A percentile compares a stretch with the other conserved stretches of the same genome.
Conservation (phyloP, 1,140 invertebrate species). For the Diprion similis region DNA sequence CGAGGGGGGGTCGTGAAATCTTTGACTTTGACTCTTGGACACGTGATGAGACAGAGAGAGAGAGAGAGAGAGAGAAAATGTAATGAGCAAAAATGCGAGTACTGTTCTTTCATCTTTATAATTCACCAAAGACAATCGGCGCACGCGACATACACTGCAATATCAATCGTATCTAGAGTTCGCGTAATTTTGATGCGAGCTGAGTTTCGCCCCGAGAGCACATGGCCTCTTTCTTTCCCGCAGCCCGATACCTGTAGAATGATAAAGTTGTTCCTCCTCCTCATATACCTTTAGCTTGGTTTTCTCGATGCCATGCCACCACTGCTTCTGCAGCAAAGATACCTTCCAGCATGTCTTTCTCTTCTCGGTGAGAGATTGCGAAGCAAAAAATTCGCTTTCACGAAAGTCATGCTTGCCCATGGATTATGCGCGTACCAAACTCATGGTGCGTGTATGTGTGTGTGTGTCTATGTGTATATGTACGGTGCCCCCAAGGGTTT, state of each 20-base stretch:
- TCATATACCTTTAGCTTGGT: no score
- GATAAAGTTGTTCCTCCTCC: no score
- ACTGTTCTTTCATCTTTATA: not conserved
- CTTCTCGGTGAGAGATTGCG: not conserved
- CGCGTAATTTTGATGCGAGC: not conserved
- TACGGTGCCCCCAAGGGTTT: not conserved
- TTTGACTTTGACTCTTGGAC: no score
- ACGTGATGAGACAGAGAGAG: not conserved
- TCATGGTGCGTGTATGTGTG: not conserved
- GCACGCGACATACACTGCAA: no score
- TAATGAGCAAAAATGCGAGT: no score
- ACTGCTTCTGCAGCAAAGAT: not conserved
- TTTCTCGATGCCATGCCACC: no score
- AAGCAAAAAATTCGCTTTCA: slow-evolving; percentile 43
- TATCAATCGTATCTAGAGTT: no score
- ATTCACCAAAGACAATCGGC: no score
- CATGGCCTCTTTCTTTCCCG: not conserved
- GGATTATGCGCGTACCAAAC: no score
- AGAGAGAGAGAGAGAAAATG: not conserved
- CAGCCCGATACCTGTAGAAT: no score
- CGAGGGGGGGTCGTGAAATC: no score
- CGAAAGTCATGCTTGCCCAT: slow-evolving; percentile 30
- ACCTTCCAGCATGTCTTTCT: not conserved
- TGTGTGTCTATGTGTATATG: no score
- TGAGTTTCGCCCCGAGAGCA: not conserved